These are phyloP conservation scores for Rhopilema esculentum DNA, from an alignment of 30 jellyfish, hydroid and myxozoan genomes.

Conservation along the genomic window DNA sequence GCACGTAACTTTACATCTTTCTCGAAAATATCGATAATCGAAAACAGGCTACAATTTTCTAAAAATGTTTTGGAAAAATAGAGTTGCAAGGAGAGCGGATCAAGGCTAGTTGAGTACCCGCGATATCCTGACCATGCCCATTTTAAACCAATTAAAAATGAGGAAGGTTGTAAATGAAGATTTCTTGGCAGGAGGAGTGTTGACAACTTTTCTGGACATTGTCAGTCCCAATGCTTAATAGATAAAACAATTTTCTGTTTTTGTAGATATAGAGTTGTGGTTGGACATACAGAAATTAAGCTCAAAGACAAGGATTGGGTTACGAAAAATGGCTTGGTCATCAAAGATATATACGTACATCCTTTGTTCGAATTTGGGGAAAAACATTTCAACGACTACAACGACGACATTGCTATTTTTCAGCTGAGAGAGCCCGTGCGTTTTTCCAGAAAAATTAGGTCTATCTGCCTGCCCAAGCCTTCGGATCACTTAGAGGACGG, in stretches of 20 bases:
- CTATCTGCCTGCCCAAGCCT: conserved; percentile 61
- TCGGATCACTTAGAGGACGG: conserved; percentile 6
- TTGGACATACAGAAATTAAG: conserved; percentile 24
- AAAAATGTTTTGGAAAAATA: no score
- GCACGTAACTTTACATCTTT: no score
- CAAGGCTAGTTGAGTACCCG: no score
- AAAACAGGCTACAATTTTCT: no score
- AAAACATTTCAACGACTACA: background rate
- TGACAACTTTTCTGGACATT: background rate
- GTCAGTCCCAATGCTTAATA: no score
- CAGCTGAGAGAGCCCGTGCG: conserved; percentile 46
- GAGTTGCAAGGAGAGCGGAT: no score
- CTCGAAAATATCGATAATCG: no score
- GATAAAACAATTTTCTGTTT: background rate
- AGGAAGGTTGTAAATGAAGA: no score
- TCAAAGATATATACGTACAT: conserved; percentile 21
- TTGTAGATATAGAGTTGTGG: conserved; percentile 44
- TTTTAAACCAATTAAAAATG: no score
- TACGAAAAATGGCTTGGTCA: background rate
- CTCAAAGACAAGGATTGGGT: conserved; percentile 26
- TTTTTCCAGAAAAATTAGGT: conserved; percentile 61
- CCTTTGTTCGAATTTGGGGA: conserved; percentile 13
- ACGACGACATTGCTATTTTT: conserved; percentile 60
- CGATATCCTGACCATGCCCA: no score
- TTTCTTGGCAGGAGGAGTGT: background rate